Evolutionary conservation across 1,140 invertebrate species (phyloP).

Genomic region (Nautilus pompilius): DNA sequence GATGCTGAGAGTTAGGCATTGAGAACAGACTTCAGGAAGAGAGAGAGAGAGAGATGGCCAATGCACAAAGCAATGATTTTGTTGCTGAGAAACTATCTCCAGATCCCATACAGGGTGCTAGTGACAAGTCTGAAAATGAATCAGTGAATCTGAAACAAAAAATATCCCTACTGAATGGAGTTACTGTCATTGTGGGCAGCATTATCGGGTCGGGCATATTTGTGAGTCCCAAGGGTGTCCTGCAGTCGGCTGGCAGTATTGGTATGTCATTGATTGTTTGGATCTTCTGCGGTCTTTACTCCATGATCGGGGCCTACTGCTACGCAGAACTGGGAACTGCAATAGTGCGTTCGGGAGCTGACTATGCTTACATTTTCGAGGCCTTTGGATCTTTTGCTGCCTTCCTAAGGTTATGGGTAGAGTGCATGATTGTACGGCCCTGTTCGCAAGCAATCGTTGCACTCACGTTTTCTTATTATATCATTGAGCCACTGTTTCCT

Average conservation of each 20-base stretch:
- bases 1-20: no score
- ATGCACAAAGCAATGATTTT: no score
- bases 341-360: slow-evolving; percentile 48
- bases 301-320: slow-evolving; percentile 63
- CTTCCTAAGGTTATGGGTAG: slow-evolving; percentile 61
- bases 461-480: slow-evolving; percentile 53
- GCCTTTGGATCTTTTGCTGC: slow-evolving; percentile 53
- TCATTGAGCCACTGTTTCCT: slow-evolving; percentile 53
- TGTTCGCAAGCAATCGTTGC: slow-evolving; percentile 58
- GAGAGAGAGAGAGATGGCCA: no score
- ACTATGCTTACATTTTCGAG: slow-evolving; percentile 54
- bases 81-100: no score
- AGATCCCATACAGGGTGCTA: no score
- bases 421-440: slow-evolving; percentile 71
- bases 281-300: slow-evolving; percentile 76
- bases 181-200: slow-evolving; percentile 52
- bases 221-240: slow-evolving; percentile 88
- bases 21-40: no score
- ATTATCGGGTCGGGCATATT: slow-evolving; percentile 80
- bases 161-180: slow-evolving; percentile 45
- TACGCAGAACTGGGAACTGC: slow-evolving; percentile 52
- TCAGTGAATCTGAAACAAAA: slow-evolving; percentile 44
- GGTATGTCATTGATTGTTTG: slow-evolving; percentile 81
- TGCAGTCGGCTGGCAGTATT: slow-evolving; percentile 77
- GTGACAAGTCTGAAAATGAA: no score